These are phyloP conservation scores for Allobates femoralis DNA, from an alignment of 2,797 vertebrate genomes.

Conservation along the genomic window DNA sequence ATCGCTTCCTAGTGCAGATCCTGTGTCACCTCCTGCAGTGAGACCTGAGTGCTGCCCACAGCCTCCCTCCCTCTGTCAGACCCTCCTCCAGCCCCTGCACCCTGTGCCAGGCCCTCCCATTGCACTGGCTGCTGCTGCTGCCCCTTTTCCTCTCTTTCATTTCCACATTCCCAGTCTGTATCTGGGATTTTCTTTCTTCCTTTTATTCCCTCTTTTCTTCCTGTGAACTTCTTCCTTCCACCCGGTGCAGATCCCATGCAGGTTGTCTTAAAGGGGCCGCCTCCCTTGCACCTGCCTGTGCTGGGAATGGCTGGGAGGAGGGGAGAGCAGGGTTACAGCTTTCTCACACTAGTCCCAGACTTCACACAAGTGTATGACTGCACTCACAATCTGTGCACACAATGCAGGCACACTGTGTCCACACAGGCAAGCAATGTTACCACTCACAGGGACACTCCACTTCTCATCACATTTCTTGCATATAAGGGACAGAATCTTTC, in stretches of 20 bases:
- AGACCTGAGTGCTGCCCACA: conserved; percentile 34
- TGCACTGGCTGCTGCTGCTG: conserved; percentile 22
- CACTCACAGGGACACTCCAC: neutral
- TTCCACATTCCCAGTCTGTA: conserved; percentile 10
- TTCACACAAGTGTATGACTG: neutral
- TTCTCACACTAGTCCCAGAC: neutral
- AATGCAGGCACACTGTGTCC: neutral
- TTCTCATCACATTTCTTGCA: neutral
- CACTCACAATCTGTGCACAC: neutral
- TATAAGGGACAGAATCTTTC: neutral
- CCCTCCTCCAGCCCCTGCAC: conserved; percentile 22
- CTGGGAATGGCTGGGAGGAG: neutral
- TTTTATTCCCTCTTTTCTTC: conserved; percentile 28
- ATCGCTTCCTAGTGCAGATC: conserved; percentile 35
- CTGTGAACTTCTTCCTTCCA: conserved; percentile 53
- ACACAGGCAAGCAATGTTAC: neutral
- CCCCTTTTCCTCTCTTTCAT: neutral
- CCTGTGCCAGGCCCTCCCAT: conserved; percentile 32
- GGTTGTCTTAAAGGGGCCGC: conserved; percentile 39
- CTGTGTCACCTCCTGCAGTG: conserved; percentile 37
- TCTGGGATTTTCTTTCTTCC: neutral
- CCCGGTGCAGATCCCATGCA: conserved; percentile 54
- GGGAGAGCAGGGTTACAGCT: neutral
- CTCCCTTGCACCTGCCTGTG: conserved; percentile 40
- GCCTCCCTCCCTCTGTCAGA: conserved; percentile 18